Base-by-base conservation (phyloP, 2,888 invertebrate species). In the Leptinotarsa juncta region DNA sequence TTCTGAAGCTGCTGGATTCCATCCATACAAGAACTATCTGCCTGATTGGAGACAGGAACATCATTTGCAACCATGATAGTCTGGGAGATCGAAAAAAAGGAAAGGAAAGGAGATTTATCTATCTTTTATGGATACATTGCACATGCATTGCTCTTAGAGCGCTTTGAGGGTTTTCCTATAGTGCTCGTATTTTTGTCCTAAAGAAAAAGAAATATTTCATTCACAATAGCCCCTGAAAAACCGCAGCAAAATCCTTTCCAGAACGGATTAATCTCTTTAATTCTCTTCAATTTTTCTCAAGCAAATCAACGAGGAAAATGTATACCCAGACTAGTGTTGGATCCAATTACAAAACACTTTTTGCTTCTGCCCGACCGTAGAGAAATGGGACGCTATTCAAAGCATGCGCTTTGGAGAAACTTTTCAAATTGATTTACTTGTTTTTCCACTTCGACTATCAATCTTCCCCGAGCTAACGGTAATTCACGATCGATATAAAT, bases 401-500 rank as follows among this genome's bases (percentile, higher is more conserved):
- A 23, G 23, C 57, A 57, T 57, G 57, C 57, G 57, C 57, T 4
- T 4, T 57, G 23, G 1, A 57, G 57, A 67, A 70, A 70, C 60
- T 70, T 72, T 70, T 55, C 18, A 65, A 76, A 76, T 76, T 73
- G 68, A 76, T 73, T 71, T 65, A 68, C 73, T 76, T 76, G 73
- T 76, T 76, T 75, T 73, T 73, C 72, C 72, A 65, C 66, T 76
- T 51, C 32, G 65, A 73, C 70, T 68, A 76, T 76, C 73, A 71
- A 76, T 73, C 73, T 76, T 65, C 48, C 42, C 73, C 67, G 57
- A 65, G 67, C 53, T 23, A 66, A 57, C 73, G 51, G 76, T 73
- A 73, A 76, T 73, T 73, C 73, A 71, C 68, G 76, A 66, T 65
- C 73, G 73, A 73, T 73, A 67, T 70, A 75, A 71, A 73, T 73